Percentiles rank a stretch among this genome's conserved stretches.
Evolutionary conservation across 2,888 invertebrate species (phyloP).

Genomic region (Mesorhabditis belari): DNA sequence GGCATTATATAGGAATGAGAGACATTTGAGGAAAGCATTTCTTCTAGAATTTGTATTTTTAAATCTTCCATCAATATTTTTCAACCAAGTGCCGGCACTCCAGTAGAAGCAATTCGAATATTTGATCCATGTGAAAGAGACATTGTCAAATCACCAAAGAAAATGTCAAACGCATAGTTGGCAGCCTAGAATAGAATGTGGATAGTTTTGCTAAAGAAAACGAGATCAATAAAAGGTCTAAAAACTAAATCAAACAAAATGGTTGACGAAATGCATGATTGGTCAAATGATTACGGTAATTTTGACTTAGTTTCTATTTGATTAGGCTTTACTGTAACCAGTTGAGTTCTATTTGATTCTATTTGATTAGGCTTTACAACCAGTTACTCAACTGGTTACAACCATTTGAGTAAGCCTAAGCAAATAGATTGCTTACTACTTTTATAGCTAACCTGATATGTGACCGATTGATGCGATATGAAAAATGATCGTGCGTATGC

Average conservation of each 20-base stretch:
- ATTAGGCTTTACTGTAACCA: no score
- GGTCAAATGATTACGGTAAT: no score
- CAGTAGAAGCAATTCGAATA: conserved; percentile 11
- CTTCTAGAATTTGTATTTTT: conserved; percentile 6
- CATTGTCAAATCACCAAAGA: conserved; percentile 42
- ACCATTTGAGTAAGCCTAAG: background rate
- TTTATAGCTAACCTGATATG: conserved; percentile 26
- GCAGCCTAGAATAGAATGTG: conserved; percentile 19
- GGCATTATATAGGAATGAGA: conserved; percentile 46
- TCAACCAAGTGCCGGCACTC: background rate
- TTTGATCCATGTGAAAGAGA: conserved; percentile 19
- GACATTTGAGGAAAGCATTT: conserved; percentile 8
- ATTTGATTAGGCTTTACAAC: no score
- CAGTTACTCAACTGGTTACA: background rate
- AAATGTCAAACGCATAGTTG: conserved; percentile 47
- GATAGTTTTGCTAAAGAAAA: no score
- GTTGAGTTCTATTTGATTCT: no score
- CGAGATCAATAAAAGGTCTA: no score
- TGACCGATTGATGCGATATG: conserved; percentile 9
- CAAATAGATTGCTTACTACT: background rate
- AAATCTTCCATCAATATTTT: no score
- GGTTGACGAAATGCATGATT: no score
- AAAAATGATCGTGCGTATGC: conserved; percentile 28
- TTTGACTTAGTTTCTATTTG: no score
- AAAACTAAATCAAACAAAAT: no score